phyloP scores from a whole-genome alignment of 2,113 vertebrate genomes.

The Perca flavescens region DNA sequence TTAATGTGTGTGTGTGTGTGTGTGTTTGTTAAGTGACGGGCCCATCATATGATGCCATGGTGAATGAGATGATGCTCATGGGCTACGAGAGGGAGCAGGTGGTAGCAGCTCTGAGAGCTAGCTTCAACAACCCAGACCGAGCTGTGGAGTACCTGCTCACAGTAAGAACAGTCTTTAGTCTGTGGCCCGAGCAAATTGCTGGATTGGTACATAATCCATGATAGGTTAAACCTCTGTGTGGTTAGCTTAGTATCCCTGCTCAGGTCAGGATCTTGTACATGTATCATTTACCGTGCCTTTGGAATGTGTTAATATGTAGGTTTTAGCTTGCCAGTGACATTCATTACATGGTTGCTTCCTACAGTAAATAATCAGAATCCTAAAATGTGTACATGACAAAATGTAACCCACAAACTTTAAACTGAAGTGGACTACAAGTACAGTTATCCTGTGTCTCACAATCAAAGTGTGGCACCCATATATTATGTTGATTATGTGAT shows the following conservation, averaged over 20 bases:
- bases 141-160: constrained; percentile 96
- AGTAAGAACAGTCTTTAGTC: constrained; percentile 79
- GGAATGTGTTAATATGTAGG: neutral
- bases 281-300: neutral
- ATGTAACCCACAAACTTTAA: neutral
- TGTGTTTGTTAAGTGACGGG: constrained; percentile 88
- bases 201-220: neutral
- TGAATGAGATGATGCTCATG: constrained; percentile 98
- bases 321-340: neutral
- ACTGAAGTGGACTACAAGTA: neutral
- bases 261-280: neutral
- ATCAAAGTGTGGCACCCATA: neutral
- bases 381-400: neutral
- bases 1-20: neutral
- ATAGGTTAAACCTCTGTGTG: neutral
- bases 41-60: constrained; percentile 96
- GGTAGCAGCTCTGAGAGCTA: constrained; percentile 93
- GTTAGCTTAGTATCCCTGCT: neutral
- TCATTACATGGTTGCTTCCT: neutral
- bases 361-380: neutral
- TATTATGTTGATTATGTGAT: neutral
- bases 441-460: neutral
- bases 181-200: neutral
- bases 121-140: constrained; percentile 98
- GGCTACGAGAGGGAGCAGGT: constrained; percentile 95